Conservation (phyloP, 2,888 invertebrate species). For the Myopa tessellatipennis region DNA sequence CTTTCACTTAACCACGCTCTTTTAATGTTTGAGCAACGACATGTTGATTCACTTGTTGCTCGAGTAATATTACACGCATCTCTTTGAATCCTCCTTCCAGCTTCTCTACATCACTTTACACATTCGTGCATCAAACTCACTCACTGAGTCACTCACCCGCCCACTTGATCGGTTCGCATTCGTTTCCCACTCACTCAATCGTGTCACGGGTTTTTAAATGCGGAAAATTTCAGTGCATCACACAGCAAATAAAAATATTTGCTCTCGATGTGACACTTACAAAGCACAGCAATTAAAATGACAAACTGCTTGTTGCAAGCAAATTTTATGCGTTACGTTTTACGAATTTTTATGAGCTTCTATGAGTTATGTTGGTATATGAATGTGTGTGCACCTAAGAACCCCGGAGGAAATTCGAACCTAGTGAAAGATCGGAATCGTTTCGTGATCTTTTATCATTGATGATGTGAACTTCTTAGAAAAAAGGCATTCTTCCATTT, state of each 20-base stretch:
- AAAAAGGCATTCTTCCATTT: too few relatives aligned
- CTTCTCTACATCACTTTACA: background rate
- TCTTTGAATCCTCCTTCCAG: background rate
- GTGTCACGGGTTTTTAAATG: constrained; percentile 1
- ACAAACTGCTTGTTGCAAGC: constrained; percentile 54
- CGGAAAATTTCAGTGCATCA: constrained; percentile 2
- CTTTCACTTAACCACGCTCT: background rate
- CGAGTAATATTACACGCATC: background rate
- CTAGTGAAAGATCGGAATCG: too few relatives aligned
- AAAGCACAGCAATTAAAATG: constrained; percentile 63
- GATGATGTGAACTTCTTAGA: too few relatives aligned
- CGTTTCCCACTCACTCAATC: background rate
- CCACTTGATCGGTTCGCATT: background rate
- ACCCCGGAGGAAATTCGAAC: background rate
- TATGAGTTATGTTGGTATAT: too few relatives aligned
- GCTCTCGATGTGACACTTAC: constrained; percentile 55
- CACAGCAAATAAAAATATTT: constrained; percentile 22
- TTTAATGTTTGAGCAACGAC: background rate
- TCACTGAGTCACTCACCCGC: background rate
- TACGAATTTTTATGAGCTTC: too few relatives aligned
- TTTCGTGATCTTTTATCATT: too few relatives aligned
- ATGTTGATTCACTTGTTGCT: constrained; percentile 29
- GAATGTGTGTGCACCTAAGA: too few relatives aligned
- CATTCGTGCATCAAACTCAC: too few relatives aligned
- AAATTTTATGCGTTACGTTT: constrained; percentile 5